Conservation (phyloP, 2,888 invertebrate genomes). For the Ceramica pisi region DNA sequence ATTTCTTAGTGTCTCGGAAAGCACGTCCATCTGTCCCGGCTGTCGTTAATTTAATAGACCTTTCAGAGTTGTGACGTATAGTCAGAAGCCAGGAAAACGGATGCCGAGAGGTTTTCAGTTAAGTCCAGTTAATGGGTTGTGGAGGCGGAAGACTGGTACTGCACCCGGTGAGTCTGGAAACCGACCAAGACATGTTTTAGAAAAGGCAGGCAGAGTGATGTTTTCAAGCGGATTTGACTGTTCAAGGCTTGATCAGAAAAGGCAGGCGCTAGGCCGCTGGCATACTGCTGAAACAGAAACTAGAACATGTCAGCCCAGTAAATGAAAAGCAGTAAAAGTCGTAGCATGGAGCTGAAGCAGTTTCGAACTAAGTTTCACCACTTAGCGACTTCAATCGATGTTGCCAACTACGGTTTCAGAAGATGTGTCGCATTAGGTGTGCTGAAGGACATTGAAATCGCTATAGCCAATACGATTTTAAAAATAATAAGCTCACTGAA, state of each 20-base stretch:
- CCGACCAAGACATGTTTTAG: not conserved
- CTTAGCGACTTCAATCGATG: conserved; percentile 62
- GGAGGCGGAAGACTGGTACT: not conserved
- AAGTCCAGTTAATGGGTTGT: not conserved
- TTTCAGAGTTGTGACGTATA: too few relatives aligned
- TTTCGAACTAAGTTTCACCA: conserved; percentile 55
- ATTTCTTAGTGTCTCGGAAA: too few relatives aligned
- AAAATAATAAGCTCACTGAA: too few relatives aligned
- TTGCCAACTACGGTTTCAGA: conserved; percentile 37
- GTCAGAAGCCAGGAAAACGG: too few relatives aligned
- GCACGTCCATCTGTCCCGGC: too few relatives aligned
- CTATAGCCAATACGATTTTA: not conserved
- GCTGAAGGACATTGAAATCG: conserved; percentile 10
- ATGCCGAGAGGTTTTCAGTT: too few relatives aligned
- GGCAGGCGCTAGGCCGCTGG: too few relatives aligned
- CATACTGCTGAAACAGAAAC: not conserved
- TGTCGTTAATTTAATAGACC: too few relatives aligned
- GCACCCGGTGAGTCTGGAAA: not conserved
- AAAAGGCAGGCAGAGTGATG: not conserved
- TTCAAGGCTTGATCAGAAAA: too few relatives aligned
- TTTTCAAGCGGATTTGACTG: too few relatives aligned
- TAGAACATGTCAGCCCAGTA: conserved; percentile 12
- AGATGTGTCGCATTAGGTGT: conserved; percentile 29
- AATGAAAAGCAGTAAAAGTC: conserved; percentile 50
- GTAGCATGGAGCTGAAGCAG: conserved; percentile 24